A percentile compares a stretch with the other conserved stretches of the same genome.
Conservation (phyloP, 2,888 invertebrate species). For the Crossocerus cetratus region DNA sequence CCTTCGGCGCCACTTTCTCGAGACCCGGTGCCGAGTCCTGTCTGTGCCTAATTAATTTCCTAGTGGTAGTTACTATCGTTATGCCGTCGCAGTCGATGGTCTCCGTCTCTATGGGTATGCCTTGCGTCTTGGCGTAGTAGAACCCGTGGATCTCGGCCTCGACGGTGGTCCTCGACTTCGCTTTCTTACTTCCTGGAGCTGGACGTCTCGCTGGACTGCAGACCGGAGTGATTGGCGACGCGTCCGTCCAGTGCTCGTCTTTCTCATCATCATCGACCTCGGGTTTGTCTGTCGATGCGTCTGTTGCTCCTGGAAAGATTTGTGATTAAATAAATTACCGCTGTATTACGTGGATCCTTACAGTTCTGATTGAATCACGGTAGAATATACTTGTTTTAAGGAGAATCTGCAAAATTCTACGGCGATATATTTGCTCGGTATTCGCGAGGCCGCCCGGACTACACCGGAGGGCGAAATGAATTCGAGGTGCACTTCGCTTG, state of each 20-base stretch:
- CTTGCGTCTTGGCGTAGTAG: conserved; percentile 32
- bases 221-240: conserved; percentile 61
- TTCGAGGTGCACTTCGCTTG: neutral
- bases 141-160: conserved; percentile 40
- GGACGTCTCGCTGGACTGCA: conserved; percentile 56
- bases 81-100: conserved; percentile 32
- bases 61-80: conserved; percentile 16
- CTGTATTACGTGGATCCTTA: neutral
- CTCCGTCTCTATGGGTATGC: conserved; percentile 33
- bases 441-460: neutral
- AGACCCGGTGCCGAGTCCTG: conserved; percentile 18
- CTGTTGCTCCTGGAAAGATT: conserved; percentile 44
- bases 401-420: neutral
- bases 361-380: neutral
- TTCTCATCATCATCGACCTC: conserved; percentile 50
- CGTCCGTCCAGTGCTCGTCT: conserved; percentile 60
- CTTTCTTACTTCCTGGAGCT: conserved; percentile 5
- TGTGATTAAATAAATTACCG: neutral
- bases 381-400: neutral
- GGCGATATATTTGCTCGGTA: neutral
- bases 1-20: conserved; percentile 52
- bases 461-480: neutral
- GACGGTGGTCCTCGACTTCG: conserved; percentile 11
- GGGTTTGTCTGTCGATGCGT: conserved; percentile 50
- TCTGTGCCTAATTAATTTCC: conserved; percentile 8